Percentiles rank a stretch among this genome's conserved stretches.
These are phyloP conservation scores for Stegostoma tigrinum DNA, from an alignment of 2,113 vertebrate species.

Conservation along the genomic window DNA sequence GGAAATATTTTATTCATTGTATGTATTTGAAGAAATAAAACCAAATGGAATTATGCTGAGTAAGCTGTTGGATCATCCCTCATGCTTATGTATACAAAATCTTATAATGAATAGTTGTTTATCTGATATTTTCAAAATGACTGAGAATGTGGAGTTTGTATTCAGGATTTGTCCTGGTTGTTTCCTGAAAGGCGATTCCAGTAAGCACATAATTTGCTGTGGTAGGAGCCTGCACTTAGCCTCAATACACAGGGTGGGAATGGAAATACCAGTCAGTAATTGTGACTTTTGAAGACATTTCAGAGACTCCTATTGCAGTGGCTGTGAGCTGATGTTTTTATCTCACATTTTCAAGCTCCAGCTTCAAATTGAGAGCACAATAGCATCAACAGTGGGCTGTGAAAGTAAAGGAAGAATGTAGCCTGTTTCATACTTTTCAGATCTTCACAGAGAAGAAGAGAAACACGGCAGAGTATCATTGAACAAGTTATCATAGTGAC, in stretches of 20 bases:
- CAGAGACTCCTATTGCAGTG: neutral
- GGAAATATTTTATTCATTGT: neutral
- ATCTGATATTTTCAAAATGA: neutral
- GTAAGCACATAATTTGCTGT: neutral
- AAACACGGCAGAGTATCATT: neutral
- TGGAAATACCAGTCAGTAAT: neutral
- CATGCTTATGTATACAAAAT: neutral
- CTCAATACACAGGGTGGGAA: neutral
- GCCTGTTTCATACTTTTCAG: neutral
- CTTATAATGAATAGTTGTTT: neutral
- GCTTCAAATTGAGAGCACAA: neutral
- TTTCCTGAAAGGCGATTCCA: neutral
- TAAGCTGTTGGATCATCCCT: neutral
- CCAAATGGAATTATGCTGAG: neutral
- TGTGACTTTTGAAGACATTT: neutral
- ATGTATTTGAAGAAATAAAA: neutral
- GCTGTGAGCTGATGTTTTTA: neutral
- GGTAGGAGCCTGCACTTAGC: neutral
- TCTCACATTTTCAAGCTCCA: neutral
- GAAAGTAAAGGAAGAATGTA: neutral
- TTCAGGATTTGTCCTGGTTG: neutral
- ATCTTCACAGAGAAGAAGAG: neutral
- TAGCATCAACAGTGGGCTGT: neutral
- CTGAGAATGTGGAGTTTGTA: neutral
- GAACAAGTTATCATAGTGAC: neutral